Percentiles rank a stretch among this genome's conserved stretches.
These are phyloP conservation scores for Siniperca chuatsi DNA, from an alignment of 2,113 vertebrate species.

Conservation along the genomic window DNA sequence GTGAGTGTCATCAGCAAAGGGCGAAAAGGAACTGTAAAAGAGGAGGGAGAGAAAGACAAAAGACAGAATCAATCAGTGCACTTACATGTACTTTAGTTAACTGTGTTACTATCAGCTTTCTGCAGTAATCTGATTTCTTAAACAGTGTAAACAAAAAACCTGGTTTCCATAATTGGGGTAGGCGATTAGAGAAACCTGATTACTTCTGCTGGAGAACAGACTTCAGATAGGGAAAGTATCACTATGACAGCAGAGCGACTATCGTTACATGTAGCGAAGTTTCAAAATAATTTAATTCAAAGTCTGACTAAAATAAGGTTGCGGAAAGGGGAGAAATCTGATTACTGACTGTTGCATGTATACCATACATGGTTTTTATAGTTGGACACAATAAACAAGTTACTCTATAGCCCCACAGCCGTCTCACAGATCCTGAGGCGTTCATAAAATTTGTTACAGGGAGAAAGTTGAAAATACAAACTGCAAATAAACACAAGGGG, in stretches of 20 bases:
- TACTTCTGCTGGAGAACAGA: neutral
- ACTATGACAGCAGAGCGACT: slow-evolving; percentile 2
- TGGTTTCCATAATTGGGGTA: slow-evolving; percentile 25
- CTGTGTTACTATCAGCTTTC: slow-evolving; percentile 47
- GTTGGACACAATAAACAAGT: neutral
- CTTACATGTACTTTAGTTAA: slow-evolving; percentile 42
- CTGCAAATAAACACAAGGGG: neutral
- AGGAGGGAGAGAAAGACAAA: neutral
- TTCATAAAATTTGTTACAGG: neutral
- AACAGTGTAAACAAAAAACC: slow-evolving; percentile 15
- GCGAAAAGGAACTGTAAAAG: slow-evolving; percentile 20
- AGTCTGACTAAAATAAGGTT: neutral
- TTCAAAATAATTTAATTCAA: neutral
- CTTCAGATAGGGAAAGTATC: neutral
- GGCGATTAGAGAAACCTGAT: neutral
- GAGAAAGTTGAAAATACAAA: neutral
- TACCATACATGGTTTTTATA: neutral
- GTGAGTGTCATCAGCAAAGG: slow-evolving; percentile 19
- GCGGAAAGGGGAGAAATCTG: neutral
- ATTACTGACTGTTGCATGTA: neutral
- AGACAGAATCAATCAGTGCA: slow-evolving; percentile 51
- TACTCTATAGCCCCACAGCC: neutral
- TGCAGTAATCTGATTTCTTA: slow-evolving; percentile 57
- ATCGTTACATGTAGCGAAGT: neutral
- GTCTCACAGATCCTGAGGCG: neutral